Evolutionary conservation across 2,888 invertebrate species (phyloP), one percentile per base, ranked within the genome.

Genomic region (Mimachlamys varia): DNA sequence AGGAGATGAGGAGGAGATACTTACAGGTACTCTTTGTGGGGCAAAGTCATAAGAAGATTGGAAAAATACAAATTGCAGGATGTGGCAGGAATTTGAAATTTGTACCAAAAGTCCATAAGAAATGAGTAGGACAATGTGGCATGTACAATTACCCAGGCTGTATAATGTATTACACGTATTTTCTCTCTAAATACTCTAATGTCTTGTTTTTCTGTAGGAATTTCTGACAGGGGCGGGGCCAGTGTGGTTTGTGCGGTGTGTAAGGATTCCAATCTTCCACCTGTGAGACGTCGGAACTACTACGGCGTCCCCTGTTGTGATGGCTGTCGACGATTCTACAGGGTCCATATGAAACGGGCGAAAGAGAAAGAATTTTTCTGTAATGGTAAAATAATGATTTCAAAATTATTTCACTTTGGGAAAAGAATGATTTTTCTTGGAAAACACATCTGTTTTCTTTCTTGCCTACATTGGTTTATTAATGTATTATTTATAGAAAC

Each of bases 231-330:
- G 90, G 91, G 76, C 89, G 37, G 55, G 89, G 90, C 58, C 92
- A 93, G 89, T 96, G 96, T 93, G 93, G 93, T 38, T 93, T 96
- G 15, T 96, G 96, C 93, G 93, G 94, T 12, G 93, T 92, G 87
- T 97, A 98, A 76, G 97, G 98, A 89, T 98, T 98, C 96, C 98
- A 98, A 96, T 98, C 76, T 76, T 1, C 76, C 76, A 0, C 76
- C 76, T 13, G 12, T 76, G 33, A 27, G 76, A 2, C 76, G 76
- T 27, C 76, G 76, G 27, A 98, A 98, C 44, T 97, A 98, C 92
- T 98, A 98, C 96, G 98, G 98, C 53, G 98, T 98, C 92, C 98
- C 98, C 95, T 98, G 98, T 93, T 99, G 99, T 96, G 98, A 98
- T 96, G 98, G 98, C 15, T 99, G 99, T 96, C 97, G 98, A 89